Percentiles rank a stretch among this genome's conserved stretches.
These are phyloP conservation scores for Alcis repandata DNA, from an alignment of 2,888 invertebrate species.

Conservation along the genomic window DNA sequence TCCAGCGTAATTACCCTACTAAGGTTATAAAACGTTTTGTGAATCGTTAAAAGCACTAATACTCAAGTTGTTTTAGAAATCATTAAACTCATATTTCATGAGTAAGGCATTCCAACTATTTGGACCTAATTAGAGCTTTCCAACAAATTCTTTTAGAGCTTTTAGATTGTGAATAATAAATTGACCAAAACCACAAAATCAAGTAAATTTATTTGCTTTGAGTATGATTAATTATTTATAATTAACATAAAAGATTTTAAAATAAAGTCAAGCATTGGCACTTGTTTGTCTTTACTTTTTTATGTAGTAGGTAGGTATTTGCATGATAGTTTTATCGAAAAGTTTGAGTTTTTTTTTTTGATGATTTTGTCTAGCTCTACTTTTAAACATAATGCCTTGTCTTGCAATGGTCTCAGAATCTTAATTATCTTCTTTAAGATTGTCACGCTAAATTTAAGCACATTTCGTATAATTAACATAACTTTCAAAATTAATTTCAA, in stretches of 20 bases:
- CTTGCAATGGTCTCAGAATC: too few species aligned
- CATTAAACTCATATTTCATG: constrained; percentile 26
- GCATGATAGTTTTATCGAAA: too few species aligned
- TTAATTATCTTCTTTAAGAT: too few species aligned
- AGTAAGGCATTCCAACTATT: constrained; percentile 26
- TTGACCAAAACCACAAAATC: constrained; percentile 2
- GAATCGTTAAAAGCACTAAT: constrained; percentile 48
- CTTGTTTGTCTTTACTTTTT: too few species aligned
- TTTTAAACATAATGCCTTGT: too few species aligned
- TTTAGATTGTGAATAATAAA: constrained; percentile 3
- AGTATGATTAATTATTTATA: neutral
- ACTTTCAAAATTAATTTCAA: neutral
- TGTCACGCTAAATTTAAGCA: neutral
- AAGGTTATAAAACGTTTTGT: constrained; percentile 43
- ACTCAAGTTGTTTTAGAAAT: constrained; percentile 26
- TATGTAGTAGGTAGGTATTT: too few species aligned
- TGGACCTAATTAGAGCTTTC: constrained; percentile 38
- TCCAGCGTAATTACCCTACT: too few species aligned
- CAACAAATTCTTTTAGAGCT: constrained; percentile 18
- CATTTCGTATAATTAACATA: too few species aligned
- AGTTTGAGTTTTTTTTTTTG: too few species aligned
- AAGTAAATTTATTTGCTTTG: neutral
- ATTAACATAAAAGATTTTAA: neutral
- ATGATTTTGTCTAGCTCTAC: too few species aligned
- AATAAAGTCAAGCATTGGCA: too few species aligned